phyloP scores from a whole-genome alignment of 2,797 vertebrate genomes.

The Crax fasciolata region DNA sequence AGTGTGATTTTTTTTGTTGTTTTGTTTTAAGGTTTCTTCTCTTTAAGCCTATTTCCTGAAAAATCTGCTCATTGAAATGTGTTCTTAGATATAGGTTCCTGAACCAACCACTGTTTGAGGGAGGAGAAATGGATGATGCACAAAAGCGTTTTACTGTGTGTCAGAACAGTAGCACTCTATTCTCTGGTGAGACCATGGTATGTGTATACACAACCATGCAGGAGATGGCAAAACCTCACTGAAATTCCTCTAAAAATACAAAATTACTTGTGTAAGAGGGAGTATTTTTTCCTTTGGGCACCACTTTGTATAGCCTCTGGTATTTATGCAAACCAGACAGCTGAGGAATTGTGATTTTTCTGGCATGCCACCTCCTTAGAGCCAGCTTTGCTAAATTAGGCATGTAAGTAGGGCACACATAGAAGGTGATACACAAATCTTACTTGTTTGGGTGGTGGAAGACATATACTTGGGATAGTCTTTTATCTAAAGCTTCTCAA shows the following conservation, averaged over 20 bases:
- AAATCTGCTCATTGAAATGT: neutral
- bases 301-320: neutral
- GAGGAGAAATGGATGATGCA: too few relatives aligned
- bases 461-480: neutral
- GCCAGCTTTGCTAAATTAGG: neutral
- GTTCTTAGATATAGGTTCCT: neutral
- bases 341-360: neutral
- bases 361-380: neutral
- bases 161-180: neutral
- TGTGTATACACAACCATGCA: neutral
- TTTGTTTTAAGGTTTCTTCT: neutral
- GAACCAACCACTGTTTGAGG: neutral
- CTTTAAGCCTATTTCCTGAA: neutral
- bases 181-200: accelerated
- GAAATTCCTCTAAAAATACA: neutral
- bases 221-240: neutral
- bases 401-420: neutral
- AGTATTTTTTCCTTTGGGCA: neutral
- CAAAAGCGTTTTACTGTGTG: neutral
- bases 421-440: neutral
- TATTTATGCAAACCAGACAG: neutral
- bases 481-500: neutral
- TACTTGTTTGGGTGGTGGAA: neutral
- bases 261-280: neutral
- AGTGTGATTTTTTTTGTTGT: neutral